These are phyloP conservation scores for Nomada ruficornis DNA, from an alignment of 2,888 invertebrate genomes.

Conservation along the genomic window DNA sequence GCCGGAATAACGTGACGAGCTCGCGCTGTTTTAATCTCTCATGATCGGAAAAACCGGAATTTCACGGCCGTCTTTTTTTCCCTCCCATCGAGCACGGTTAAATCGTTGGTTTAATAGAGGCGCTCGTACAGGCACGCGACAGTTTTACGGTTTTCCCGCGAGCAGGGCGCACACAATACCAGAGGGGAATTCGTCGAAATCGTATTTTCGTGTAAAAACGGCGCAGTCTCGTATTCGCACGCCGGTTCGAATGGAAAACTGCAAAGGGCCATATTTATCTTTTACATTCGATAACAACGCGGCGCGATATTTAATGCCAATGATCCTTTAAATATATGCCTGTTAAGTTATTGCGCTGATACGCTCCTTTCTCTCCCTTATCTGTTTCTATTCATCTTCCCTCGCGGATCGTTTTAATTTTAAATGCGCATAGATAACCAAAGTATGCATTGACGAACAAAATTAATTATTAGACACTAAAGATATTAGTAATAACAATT, in stretches of 20 bases:
- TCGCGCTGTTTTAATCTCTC: slow-evolving; percentile 39
- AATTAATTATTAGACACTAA: too few species aligned
- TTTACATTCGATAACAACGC: slow-evolving; percentile 43
- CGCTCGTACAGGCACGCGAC: slow-evolving; percentile 38
- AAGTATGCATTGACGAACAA: too few species aligned
- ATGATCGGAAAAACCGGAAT: slow-evolving; percentile 38
- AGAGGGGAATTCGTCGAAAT: slow-evolving; percentile 53
- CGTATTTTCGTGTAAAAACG: slow-evolving; percentile 47
- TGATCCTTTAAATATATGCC: slow-evolving; percentile 39
- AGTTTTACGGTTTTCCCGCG: slow-evolving; percentile 47
- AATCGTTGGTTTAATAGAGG: slow-evolving; percentile 56
- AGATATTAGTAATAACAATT: too few species aligned
- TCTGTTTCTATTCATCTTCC: background rate
- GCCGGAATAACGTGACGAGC: slow-evolving; percentile 10
- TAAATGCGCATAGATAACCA: too few species aligned
- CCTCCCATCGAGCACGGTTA: slow-evolving; percentile 47
- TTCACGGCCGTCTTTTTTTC: slow-evolving; percentile 31
- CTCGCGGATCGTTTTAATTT: background rate
- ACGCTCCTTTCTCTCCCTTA: background rate
- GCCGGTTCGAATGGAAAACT: slow-evolving; percentile 15
- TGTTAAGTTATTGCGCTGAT: slow-evolving; percentile 12
- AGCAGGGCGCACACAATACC: background rate
- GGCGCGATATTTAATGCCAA: slow-evolving; percentile 28
- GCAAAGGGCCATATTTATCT: slow-evolving; percentile 52
- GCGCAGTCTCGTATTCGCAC: background rate